These are phyloP conservation scores for Daubentonia madagascariensis DNA, from an alignment of 2,113 vertebrate genomes.

Conservation along the genomic window DNA sequence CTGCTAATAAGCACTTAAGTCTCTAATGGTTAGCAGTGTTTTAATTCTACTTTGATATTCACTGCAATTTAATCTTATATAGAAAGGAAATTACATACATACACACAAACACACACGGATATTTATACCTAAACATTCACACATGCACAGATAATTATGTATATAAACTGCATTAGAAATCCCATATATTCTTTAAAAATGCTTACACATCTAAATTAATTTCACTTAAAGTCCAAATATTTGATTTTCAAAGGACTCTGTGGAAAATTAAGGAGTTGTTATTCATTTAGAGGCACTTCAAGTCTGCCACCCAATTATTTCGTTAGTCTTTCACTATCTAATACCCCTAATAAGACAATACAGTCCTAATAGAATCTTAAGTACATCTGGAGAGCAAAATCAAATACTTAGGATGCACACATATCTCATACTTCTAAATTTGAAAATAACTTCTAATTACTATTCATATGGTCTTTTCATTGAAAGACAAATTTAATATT, in stretches of 20 bases:
- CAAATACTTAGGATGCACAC: constrained; percentile 9
- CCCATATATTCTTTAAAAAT: background rate
- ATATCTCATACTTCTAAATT: constrained; percentile 24
- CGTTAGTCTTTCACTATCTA: background rate
- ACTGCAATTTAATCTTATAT: background rate
- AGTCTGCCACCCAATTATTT: constrained; percentile 12
- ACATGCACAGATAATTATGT: background rate
- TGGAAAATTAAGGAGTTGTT: background rate
- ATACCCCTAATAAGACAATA: background rate
- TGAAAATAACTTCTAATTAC: constrained; percentile 43
- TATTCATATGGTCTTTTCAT: background rate
- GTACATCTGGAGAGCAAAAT: constrained; percentile 13
- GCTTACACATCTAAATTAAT: constrained; percentile 4
- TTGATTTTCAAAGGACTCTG: constrained; percentile 16
- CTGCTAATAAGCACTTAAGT: background rate
- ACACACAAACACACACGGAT: background rate
- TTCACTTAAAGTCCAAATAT: constrained; percentile 25
- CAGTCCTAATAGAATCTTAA: constrained; percentile 5
- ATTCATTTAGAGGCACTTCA: constrained; percentile 29
- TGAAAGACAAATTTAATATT: constrained; percentile 18
- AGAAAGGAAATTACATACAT: background rate
- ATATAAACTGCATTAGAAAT: background rate
- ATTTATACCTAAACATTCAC: background rate
- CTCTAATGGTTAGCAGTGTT: background rate
- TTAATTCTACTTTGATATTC: background rate